Conservation (phyloP, 2,113 vertebrate genomes). For the Psammodynastes pulverulentus region DNA sequence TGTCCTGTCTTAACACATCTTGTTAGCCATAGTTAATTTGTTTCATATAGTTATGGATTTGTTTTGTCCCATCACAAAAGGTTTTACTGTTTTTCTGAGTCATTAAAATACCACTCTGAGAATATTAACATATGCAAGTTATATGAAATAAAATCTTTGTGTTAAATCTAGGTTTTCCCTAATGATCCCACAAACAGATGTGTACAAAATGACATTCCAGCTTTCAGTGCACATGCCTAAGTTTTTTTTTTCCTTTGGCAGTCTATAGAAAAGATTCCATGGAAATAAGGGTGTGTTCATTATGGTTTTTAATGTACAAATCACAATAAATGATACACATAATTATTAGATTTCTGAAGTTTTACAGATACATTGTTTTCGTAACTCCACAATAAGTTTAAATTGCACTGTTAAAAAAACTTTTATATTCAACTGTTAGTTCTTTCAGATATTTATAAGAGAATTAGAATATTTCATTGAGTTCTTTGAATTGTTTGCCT, state of each 20-base stretch:
- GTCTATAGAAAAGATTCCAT: neutral
- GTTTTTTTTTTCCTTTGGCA: neutral
- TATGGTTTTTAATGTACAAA: neutral
- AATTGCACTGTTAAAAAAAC: slow-evolving; percentile 49
- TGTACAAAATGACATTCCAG: slow-evolving; percentile 2
- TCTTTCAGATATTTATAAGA: slow-evolving; percentile 41
- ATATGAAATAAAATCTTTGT: slow-evolving; percentile 34
- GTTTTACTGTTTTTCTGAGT: slow-evolving; percentile 52
- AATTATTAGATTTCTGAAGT: neutral
- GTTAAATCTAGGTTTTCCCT: neutral
- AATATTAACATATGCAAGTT: slow-evolving; percentile 16
- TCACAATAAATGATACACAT: neutral
- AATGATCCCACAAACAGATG: slow-evolving; percentile 42
- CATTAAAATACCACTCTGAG: slow-evolving; percentile 48
- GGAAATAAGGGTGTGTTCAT: neutral
- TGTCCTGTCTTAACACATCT: slow-evolving; percentile 57
- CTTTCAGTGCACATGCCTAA: rapidly evolving
- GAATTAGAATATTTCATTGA: slow-evolving; percentile 30
- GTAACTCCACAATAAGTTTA: slow-evolving; percentile 13
- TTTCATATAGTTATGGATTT: slow-evolving; percentile 52
- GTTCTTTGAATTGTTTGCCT: slow-evolving; percentile 40
- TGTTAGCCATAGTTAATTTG: slow-evolving; percentile 54
- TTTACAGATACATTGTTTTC: slow-evolving; percentile 33
- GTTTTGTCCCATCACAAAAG: slow-evolving; percentile 33
- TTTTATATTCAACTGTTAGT: slow-evolving; percentile 34